Conservation (phyloP, 2,888 invertebrate species). For the Galeruca laticollis region DNA sequence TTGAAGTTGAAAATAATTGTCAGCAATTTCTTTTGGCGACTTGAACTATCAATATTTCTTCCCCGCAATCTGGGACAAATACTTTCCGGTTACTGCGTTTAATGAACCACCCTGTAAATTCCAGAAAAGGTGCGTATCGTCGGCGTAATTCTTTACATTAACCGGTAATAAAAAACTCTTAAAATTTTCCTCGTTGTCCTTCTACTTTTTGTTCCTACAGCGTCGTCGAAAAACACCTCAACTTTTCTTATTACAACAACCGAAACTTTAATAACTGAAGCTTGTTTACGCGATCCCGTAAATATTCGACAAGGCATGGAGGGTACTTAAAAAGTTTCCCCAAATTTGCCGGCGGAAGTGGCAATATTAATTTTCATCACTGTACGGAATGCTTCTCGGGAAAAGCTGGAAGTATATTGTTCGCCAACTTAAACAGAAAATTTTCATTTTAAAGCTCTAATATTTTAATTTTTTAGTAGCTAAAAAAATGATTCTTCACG, state of each 20-base stretch:
- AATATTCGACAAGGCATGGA: slow-evolving; percentile 47
- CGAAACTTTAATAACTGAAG: slow-evolving; percentile 36
- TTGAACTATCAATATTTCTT: too few species aligned
- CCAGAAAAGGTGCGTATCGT: too few species aligned
- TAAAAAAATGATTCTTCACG: too few species aligned
- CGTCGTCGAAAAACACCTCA: slow-evolving; percentile 3
- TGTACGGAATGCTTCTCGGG: slow-evolving; percentile 32
- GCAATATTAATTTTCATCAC: slow-evolving; percentile 51
- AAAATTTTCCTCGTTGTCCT: neutral
- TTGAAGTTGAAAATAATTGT: too few species aligned
- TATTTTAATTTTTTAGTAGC: too few species aligned
- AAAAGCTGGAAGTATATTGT: slow-evolving; percentile 11
- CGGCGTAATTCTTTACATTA: too few species aligned
- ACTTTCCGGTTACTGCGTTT: too few species aligned
- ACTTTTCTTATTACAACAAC: slow-evolving; percentile 27
- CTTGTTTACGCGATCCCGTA: slow-evolving; percentile 49
- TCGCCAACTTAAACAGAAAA: slow-evolving; percentile 2
- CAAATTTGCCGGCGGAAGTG: slow-evolving; percentile 48
- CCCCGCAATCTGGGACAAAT: too few species aligned
- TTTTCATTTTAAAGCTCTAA: too few species aligned
- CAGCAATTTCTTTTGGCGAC: too few species aligned
- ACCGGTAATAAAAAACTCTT: too few species aligned
- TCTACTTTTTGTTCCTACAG: neutral
- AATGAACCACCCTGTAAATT: too few species aligned
- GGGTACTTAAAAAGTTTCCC: slow-evolving; percentile 49